Percentiles rank a stretch among this genome's conserved stretches.
Conservation (phyloP, 2,888 invertebrate genomes). For the Agonopterix subpropinquella region DNA sequence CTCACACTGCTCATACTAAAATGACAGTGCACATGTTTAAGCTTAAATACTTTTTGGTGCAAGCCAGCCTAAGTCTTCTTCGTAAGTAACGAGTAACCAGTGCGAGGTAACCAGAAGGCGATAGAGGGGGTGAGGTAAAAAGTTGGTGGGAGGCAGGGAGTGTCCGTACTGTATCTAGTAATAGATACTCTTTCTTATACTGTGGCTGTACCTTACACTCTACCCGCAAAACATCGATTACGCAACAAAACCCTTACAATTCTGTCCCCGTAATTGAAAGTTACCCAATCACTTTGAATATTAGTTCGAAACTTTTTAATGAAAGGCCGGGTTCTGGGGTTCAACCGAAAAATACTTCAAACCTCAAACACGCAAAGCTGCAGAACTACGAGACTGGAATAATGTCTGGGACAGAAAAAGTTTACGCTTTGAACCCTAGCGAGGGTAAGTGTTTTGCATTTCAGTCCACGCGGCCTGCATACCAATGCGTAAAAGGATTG, state of each 20-base stretch:
- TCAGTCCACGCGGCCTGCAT: conserved; percentile 62
- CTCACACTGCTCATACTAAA: no score
- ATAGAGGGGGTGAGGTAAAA: no score
- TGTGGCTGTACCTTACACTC: no score
- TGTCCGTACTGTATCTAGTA: no score
- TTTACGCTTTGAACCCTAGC: conserved; percentile 70
- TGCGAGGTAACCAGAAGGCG: no score
- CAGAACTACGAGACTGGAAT: conserved; percentile 71
- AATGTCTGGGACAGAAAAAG: conserved; percentile 70
- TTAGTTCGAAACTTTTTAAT: conserved; percentile 63
- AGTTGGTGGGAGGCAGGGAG: no score
- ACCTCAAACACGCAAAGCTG: conserved; percentile 69
- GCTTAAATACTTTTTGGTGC: no score
- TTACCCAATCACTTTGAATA: conserved; percentile 57
- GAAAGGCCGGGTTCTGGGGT: conserved; percentile 37
- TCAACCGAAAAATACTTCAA: conserved; percentile 64
- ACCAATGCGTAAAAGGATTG: conserved; percentile 67
- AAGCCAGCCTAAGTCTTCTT: no score
- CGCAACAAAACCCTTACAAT: conserved; percentile 23
- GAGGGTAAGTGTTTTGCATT: conserved; percentile 73
- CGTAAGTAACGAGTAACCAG: no score
- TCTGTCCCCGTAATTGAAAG: conserved; percentile 40
- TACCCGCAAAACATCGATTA: conserved; percentile 5
- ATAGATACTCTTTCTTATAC: no score
- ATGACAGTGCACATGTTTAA: no score